These are phyloP conservation scores for Prolemur simus DNA, from an alignment of 2,113 vertebrate species.

Conservation along the genomic window DNA sequence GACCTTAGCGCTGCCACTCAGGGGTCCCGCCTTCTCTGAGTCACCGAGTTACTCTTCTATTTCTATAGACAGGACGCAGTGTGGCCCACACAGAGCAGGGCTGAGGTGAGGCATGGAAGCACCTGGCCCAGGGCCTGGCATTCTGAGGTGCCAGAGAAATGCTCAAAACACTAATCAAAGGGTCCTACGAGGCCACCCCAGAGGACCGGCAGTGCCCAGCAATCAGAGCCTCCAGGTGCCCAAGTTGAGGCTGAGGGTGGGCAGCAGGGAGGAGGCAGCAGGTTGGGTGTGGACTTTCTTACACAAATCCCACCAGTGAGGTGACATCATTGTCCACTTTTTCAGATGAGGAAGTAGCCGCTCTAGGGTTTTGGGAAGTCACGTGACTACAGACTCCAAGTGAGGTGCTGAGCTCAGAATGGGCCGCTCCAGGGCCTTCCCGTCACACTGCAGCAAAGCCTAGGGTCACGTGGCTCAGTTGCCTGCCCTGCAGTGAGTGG, in stretches of 20 bases:
- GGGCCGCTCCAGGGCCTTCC: not conserved
- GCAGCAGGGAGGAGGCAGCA: not conserved
- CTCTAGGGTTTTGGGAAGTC: not conserved
- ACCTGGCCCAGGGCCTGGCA: not conserved
- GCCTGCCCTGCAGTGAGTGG: fast-evolving
- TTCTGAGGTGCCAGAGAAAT: fast-evolving
- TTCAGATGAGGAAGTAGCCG: not conserved
- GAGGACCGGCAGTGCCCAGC: fast-evolving
- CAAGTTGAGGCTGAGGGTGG: not conserved
- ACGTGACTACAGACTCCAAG: fast-evolving
- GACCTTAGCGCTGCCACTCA: not conserved
- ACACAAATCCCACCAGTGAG: not conserved
- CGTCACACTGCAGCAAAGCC: fast-evolving
- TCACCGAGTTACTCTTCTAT: not conserved
- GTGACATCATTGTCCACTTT: not conserved
- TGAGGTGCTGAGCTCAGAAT: not conserved
- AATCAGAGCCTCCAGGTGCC: not conserved
- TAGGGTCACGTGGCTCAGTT: not conserved
- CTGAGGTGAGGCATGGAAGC: fast-evolving
- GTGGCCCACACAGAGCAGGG: fast-evolving
- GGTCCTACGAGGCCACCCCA: fast-evolving
- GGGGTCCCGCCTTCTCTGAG: not conserved
- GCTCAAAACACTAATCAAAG: too few species aligned
- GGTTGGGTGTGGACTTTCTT: not conserved
- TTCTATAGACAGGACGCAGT: too few species aligned